Percentiles rank a stretch among this genome's conserved stretches.
Conservation (phyloP, 2,888 invertebrate species). For the Encarsia formosa region DNA sequence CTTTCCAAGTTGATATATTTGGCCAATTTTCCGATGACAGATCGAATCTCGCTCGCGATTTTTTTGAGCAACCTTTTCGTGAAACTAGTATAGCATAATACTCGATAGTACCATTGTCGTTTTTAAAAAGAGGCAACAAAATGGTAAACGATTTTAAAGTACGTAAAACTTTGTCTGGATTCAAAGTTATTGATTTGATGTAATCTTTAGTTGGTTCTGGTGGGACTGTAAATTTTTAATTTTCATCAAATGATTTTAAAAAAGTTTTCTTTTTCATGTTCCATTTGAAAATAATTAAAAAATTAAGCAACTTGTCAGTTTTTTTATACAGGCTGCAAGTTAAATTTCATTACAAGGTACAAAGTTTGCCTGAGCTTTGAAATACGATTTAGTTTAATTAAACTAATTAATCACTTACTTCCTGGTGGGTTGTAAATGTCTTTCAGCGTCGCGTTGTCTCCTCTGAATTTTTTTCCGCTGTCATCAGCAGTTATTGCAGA, state of each 20-base stretch:
- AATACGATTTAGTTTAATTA: too few species aligned
- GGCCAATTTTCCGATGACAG: slow-evolving; percentile 35
- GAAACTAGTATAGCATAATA: slow-evolving; percentile 44
- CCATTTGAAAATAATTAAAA: too few species aligned
- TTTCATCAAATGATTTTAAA: too few species aligned
- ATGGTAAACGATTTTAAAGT: slow-evolving; percentile 38
- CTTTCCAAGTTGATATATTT: slow-evolving; percentile 39
- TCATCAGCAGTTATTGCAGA: slow-evolving; percentile 28
- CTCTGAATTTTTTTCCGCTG: slow-evolving; percentile 7
- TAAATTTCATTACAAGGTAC: too few species aligned
- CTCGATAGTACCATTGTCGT: slow-evolving; percentile 36
- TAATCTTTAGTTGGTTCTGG: slow-evolving; percentile 36
- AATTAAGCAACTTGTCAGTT: too few species aligned
- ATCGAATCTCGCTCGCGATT: background rate
- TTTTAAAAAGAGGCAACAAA: slow-evolving; percentile 41
- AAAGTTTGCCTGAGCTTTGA: too few species aligned
- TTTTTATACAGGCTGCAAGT: too few species aligned
- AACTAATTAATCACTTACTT: slow-evolving; percentile 34
- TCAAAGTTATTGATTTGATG: slow-evolving; percentile 37
- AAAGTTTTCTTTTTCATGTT: too few species aligned
- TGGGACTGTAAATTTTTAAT: slow-evolving; percentile 37
- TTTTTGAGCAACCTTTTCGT: slow-evolving; percentile 26
- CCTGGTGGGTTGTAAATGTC: slow-evolving; percentile 37
- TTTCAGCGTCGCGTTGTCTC: slow-evolving; percentile 23
- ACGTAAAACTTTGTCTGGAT: slow-evolving; percentile 36